Evolutionary conservation across 2,113 vertebrate genomes (phyloP).

Genomic region (Trochalopteron elliotii): DNA sequence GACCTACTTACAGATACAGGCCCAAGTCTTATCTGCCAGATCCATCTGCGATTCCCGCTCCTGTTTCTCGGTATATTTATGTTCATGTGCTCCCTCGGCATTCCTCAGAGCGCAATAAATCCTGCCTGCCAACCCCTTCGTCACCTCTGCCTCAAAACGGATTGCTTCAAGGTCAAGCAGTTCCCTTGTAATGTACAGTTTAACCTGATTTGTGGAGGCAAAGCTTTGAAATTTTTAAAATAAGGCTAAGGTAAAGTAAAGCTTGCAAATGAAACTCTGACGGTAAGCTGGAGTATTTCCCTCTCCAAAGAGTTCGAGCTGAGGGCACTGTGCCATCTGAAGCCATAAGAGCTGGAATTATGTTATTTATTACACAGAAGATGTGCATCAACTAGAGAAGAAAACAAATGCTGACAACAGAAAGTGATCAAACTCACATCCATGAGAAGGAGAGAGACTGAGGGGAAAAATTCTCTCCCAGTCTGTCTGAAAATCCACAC

Average conservation of each 20-base stretch:
- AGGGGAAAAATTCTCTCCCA: background rate
- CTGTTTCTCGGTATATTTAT: conserved; percentile 60
- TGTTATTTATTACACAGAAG: conserved; percentile 38
- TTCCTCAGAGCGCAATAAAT: conserved; percentile 61
- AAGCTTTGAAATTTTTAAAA: conserved; percentile 72
- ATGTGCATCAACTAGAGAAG: conserved; percentile 22
- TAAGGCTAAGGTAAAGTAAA: conserved; percentile 63
- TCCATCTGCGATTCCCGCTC: conserved; percentile 50
- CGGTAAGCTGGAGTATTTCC: conserved; percentile 45
- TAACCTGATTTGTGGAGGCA: conserved; percentile 76
- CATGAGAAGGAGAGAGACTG: background rate
- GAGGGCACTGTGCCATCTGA: conserved; percentile 50
- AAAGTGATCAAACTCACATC: background rate
- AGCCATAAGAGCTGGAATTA: conserved; percentile 10
- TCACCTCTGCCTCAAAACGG: conserved; percentile 67
- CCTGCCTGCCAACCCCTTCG: conserved; percentile 57
- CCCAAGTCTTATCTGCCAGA: conserved; percentile 57
- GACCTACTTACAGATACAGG: conserved; percentile 49
- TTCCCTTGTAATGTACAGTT: conserved; percentile 67
- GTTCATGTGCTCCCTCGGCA: conserved; percentile 46
- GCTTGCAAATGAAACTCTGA: conserved; percentile 68
- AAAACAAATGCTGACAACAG: conserved; percentile 58
- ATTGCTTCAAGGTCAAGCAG: conserved; percentile 73
- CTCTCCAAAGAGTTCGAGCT: conserved; percentile 35
- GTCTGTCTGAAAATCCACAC: background rate